phyloP scores from a whole-genome alignment of 2,888 invertebrate species.

The Cryptosula pallasiana region DNA sequence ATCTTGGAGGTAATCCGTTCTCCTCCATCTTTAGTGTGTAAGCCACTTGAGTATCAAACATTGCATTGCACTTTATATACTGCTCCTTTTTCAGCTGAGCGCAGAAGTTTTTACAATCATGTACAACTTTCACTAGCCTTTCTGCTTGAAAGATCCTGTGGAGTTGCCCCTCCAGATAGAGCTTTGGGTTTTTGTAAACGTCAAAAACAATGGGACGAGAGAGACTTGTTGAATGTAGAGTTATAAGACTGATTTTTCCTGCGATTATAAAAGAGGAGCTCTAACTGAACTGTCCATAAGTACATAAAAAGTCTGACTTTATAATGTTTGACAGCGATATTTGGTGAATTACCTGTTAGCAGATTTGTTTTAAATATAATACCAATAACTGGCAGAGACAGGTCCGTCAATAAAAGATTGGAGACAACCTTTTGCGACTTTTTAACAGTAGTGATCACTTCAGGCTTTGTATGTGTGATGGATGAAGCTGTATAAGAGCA shows the following conservation, averaged over 20 bases:
- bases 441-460: background rate
- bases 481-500: background rate
- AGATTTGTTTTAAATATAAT: conserved; percentile 1
- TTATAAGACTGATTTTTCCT: background rate
- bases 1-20: conserved; percentile 4
- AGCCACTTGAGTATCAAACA: conserved; percentile 20
- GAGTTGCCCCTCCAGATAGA: conserved; percentile 19
- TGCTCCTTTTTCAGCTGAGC: background rate
- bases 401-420: background rate
- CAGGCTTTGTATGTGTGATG: background rate
- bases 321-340: no score
- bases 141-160: conserved; percentile 15
- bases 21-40: conserved; percentile 20
- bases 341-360: background rate
- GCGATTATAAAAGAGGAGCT: no score
- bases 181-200: conserved; percentile 16
- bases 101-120: conserved; percentile 10
- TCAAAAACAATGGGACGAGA: background rate
- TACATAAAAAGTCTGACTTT: no score
- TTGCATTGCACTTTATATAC: background rate
- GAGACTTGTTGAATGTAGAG: background rate
- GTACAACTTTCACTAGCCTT: conserved; percentile 6
- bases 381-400: background rate
- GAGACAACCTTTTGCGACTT: background rate
- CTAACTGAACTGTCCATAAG: no score